A percentile compares a stretch with the other conserved stretches of the same genome.
Evolutionary conservation across 1,140 invertebrate species (phyloP).

Genomic region (Radopholus similis): DNA sequence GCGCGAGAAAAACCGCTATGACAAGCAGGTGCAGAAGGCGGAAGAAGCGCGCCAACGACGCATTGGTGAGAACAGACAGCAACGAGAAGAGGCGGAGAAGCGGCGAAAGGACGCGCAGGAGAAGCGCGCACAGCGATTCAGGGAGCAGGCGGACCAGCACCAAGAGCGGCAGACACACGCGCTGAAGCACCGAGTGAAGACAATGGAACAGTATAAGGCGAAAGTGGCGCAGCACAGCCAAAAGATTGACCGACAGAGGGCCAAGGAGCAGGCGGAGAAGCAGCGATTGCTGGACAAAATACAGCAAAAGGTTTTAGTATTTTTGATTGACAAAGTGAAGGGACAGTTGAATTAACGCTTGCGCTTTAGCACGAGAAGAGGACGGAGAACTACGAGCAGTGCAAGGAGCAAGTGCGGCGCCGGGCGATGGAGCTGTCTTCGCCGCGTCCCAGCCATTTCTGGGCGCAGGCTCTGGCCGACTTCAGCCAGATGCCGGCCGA

Average conservation of each 20-base stretch:
- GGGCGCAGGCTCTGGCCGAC: constrained; percentile 12
- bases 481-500: constrained; percentile 19
- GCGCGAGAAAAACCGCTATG: constrained; percentile 21
- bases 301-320: constrained; percentile 21
- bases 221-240: constrained; percentile 17
- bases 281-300: constrained; percentile 26
- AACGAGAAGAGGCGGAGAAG: constrained; percentile 42
- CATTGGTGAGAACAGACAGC: constrained; percentile 34
- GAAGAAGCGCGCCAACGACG: constrained; percentile 32
- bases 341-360: neutral
- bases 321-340: neutral
- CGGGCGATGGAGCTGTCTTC: constrained; percentile 24
- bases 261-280: constrained; percentile 13
- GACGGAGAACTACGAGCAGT: constrained; percentile 14
- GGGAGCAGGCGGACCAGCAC: constrained; percentile 8
- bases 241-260: constrained; percentile 12
- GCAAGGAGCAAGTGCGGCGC: constrained; percentile 11
- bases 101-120: constrained; percentile 22
- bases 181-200: constrained; percentile 12
- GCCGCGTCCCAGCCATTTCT: constrained; percentile 5
- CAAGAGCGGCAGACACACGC: constrained; percentile 22
- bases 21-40: constrained; percentile 28
- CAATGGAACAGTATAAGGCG: neutral
- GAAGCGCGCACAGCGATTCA: constrained; percentile 21
- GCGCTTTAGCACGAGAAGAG: constrained; percentile 30